Percentiles rank a stretch among this genome's conserved stretches.
These are phyloP conservation scores for Hypomecis atomaria DNA, from an alignment of 2,888 invertebrate genomes.

Conservation along the genomic window DNA sequence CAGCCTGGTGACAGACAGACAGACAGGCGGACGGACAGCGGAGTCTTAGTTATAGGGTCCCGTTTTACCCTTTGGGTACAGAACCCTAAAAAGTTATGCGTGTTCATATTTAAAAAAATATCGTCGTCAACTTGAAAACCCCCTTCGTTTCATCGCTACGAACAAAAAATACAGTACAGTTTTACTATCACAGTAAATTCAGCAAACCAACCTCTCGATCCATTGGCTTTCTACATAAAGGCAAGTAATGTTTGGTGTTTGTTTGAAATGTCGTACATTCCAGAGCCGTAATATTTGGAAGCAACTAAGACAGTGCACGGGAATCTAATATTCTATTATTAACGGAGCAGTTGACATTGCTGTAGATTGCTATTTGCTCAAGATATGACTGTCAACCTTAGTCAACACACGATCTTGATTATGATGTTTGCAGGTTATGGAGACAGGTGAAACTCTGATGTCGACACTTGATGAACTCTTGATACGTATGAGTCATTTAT, in stretches of 20 bases:
- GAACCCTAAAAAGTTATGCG: no score
- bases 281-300: constrained; percentile 3
- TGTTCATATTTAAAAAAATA: no score
- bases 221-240: background rate
- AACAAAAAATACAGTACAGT: no score
- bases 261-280: constrained; percentile 1
- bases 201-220: no score
- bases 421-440: constrained; percentile 9
- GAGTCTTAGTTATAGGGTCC: no score
- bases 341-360: constrained; percentile 42
- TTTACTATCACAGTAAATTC: no score
- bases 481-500: no score
- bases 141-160: no score
- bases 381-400: constrained; percentile 42
- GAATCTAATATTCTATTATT: constrained; percentile 61
- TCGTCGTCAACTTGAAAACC: no score
- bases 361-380: constrained; percentile 33
- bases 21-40: no score
- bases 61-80: no score
- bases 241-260: background rate
- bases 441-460: constrained; percentile 10
- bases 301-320: constrained; percentile 15
- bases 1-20: no score
- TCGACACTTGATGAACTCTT: background rate
- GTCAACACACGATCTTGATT: constrained; percentile 42